Evolutionary conservation across 1,140 invertebrate species (phyloP).

Genomic region (Octopus sinensis): DNA sequence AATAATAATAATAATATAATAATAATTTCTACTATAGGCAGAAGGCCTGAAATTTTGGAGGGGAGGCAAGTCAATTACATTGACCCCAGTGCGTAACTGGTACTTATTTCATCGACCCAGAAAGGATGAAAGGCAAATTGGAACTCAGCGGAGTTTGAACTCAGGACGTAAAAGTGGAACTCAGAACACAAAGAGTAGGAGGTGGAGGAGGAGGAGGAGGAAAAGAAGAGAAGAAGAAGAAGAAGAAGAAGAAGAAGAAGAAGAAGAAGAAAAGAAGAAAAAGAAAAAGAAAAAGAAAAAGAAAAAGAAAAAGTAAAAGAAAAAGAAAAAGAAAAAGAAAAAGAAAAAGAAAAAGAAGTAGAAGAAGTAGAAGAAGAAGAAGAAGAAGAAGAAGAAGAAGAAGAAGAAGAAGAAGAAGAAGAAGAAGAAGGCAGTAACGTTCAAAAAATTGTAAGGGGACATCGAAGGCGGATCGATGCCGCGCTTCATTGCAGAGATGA

Average conservation of each 20-base stretch:
- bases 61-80: too few species aligned
- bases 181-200: neutral
- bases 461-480: too few species aligned
- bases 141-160: too few species aligned
- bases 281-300: neutral
- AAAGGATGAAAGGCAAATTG: too few species aligned
- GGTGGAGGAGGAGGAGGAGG: neutral
- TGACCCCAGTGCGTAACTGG: too few species aligned
- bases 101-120: too few species aligned
- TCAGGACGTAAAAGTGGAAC: too few species aligned
- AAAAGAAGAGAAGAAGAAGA: neutral
- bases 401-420: slow-evolving; percentile 9
- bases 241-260: neutral
- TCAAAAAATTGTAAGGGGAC: neutral
- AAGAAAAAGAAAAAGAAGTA: neutral
- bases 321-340: neutral
- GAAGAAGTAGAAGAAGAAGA: neutral
- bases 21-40: too few species aligned
- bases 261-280: neutral
- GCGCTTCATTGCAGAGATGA: too few species aligned
- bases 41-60: too few species aligned
- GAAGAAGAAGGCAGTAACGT: neutral
- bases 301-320: slow-evolving; percentile 8
- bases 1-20: too few species aligned
- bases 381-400: slow-evolving; percentile 4